Conservation (phyloP, 2,888 invertebrate species). For the Brachylomia viminalis region DNA sequence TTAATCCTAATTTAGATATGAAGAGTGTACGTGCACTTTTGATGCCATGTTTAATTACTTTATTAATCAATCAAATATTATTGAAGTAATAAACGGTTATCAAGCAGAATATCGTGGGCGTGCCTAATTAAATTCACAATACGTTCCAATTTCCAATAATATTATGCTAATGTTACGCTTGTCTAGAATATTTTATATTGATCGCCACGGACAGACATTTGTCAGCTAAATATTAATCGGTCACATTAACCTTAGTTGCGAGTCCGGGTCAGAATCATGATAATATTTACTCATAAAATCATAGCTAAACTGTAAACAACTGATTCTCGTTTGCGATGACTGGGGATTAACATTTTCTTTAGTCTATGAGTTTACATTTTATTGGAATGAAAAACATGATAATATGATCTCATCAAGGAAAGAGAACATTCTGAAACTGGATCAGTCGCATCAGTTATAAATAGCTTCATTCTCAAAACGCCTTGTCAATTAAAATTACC, state of each 20-base stretch:
- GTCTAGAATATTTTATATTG: constrained; percentile 44
- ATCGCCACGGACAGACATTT: constrained; percentile 33
- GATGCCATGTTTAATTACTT: constrained; percentile 1
- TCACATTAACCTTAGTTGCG: constrained; percentile 53
- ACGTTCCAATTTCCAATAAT: constrained; percentile 40
- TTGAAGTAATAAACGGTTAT: constrained; percentile 31
- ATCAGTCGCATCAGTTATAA: background rate
- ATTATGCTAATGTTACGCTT: constrained; percentile 28
- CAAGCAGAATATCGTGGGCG: constrained; percentile 36
- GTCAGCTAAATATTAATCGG: constrained; percentile 51
- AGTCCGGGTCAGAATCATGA: constrained; percentile 65
- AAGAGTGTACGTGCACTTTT: background rate
- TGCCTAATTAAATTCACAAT: constrained; percentile 49
- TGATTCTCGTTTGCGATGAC: background rate
- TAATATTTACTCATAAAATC: constrained; percentile 48
- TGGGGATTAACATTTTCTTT: constrained; percentile 43
- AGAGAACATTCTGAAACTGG: background rate
- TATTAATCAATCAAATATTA: constrained; percentile 28
- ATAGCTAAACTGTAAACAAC: constrained; percentile 47
- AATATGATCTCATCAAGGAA: background rate
- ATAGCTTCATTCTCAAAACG: background rate
- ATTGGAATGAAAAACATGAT: constrained; percentile 17
- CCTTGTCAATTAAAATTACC: background rate
- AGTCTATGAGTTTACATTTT: constrained; percentile 17
- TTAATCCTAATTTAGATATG: constrained; percentile 2